Evolutionary conservation across 2,113 vertebrate genomes (phyloP).

Genomic region (Noturus placidus): DNA sequence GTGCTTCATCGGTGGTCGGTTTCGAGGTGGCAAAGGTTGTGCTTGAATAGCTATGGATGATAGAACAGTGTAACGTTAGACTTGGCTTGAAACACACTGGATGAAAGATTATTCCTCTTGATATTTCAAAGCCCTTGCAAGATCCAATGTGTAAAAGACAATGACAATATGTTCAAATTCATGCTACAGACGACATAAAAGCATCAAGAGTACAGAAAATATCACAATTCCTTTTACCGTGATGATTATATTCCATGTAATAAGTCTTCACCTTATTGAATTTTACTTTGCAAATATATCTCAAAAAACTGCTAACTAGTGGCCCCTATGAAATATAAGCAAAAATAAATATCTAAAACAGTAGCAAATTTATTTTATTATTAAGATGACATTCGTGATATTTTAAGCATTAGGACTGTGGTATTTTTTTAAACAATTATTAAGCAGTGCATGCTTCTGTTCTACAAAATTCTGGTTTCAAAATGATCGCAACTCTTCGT

Average conservation of each 20-base stretch:
- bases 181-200: background rate
- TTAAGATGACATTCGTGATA: background rate
- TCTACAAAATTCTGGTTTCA: background rate
- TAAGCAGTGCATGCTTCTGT: background rate
- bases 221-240: background rate
- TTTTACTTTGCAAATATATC: background rate
- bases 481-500: background rate
- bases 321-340: background rate
- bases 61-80: background rate
- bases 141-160: background rate
- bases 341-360: background rate
- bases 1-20: constrained; percentile 67
- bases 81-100: background rate
- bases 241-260: background rate
- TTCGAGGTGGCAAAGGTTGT: constrained; percentile 59
- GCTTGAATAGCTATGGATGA: constrained; percentile 62
- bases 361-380: background rate
- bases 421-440: background rate
- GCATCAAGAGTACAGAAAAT: background rate
- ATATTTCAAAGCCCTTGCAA: background rate
- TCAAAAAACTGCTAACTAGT: background rate
- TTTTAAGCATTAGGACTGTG: background rate
- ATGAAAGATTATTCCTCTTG: background rate
- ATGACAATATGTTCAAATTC: background rate
- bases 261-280: background rate